These are phyloP conservation scores for Metallyticus violacea DNA, from an alignment of 2,888 invertebrate species.

Conservation along the genomic window DNA sequence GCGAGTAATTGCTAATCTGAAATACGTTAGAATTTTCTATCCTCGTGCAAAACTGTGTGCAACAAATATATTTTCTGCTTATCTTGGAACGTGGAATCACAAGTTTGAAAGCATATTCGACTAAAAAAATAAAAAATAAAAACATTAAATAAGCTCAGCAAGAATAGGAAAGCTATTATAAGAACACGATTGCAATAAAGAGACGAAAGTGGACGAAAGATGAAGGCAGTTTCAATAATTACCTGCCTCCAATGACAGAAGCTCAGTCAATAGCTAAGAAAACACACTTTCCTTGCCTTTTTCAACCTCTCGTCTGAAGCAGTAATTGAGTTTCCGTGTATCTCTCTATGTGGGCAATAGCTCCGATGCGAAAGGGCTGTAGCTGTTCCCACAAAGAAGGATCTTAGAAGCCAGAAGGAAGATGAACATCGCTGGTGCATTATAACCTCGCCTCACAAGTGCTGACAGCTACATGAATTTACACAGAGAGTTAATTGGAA, in stretches of 20 bases:
- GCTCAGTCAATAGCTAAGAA: neutral
- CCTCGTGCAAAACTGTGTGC: too few relatives aligned
- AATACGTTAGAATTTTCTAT: too few relatives aligned
- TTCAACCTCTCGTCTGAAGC: neutral
- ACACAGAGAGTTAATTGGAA: neutral
- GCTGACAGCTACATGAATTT: neutral
- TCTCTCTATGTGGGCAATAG: neutral
- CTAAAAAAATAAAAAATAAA: too few relatives aligned
- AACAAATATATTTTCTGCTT: too few relatives aligned
- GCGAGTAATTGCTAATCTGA: too few relatives aligned
- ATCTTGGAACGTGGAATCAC: too few relatives aligned
- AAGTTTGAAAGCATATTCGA: too few relatives aligned
- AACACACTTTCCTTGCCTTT: neutral
- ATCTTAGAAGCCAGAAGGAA: neutral
- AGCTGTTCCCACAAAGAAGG: neutral
- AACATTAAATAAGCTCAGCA: neutral
- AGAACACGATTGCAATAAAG: neutral
- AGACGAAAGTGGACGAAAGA: neutral
- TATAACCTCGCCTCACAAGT: too few relatives aligned
- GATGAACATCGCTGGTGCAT: neutral
- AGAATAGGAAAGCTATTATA: neutral
- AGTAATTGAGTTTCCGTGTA: neutral
- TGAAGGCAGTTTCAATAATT: neutral
- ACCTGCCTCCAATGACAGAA: neutral
- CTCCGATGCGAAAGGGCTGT: too few relatives aligned